Percentiles rank a stretch among this genome's conserved stretches.
Conservation (phyloP, 2,113 vertebrate species). For the Dolichotis patagonum region DNA sequence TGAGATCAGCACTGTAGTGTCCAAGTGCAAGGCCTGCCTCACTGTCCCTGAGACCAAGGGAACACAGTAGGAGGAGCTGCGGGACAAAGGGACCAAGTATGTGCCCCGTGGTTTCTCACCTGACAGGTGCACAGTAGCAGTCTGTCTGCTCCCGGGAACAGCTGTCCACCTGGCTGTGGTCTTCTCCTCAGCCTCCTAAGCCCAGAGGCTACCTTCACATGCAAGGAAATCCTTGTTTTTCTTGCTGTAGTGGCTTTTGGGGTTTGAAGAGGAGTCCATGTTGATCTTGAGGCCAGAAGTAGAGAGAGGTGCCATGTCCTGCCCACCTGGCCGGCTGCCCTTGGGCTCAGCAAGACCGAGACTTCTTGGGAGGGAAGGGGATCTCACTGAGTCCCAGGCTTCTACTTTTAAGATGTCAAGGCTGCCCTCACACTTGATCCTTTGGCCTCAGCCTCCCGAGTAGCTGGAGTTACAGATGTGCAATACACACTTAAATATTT, state of each 20-base stretch:
- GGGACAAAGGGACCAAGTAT: constrained; percentile 96
- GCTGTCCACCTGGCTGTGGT: neutral
- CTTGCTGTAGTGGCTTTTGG: neutral
- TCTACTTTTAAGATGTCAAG: neutral
- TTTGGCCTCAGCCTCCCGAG: no score
- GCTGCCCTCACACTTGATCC: neutral
- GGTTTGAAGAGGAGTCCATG: fast-evolving
- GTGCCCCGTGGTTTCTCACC: neutral
- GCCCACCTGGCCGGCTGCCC: neutral
- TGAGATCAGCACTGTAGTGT: constrained; percentile 94
- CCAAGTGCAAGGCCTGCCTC: constrained; percentile 96
- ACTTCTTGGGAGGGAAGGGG: neutral
- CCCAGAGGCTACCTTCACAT: neutral
- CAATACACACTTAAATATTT: no score
- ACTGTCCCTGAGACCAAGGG: constrained; percentile 95
- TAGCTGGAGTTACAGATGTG: no score
- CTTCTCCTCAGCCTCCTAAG: neutral
- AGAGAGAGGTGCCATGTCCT: no score
- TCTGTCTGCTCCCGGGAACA: neutral
- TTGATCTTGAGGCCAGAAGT: neutral
- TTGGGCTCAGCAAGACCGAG: neutral
- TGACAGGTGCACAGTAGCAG: neutral
- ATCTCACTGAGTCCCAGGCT: neutral
- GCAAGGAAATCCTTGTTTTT: no score
- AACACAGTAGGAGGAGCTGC: constrained; percentile 95